These are phyloP conservation scores for Musca domestica DNA, from an alignment of 1,140 invertebrate genomes.

Conservation along the genomic window DNA sequence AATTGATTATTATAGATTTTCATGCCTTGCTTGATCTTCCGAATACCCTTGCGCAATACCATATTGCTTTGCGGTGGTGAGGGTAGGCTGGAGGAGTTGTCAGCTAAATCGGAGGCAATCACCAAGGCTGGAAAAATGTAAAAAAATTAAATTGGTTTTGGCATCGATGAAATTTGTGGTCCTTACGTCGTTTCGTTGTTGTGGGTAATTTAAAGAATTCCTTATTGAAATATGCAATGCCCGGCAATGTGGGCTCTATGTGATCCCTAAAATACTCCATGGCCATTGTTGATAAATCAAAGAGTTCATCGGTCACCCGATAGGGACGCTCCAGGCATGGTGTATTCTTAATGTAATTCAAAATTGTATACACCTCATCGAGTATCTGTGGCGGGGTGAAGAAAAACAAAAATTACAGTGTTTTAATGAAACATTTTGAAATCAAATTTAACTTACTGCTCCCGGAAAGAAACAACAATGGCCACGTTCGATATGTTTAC, in stretches of 20 bases:
- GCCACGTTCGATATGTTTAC: conserved; percentile 86
- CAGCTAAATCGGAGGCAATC: conserved; percentile 50
- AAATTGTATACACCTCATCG: conserved; percentile 76
- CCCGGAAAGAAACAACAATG: conserved; percentile 89
- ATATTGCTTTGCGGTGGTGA: conserved; percentile 76
- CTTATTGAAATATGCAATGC: conserved; percentile 81
- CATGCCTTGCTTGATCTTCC: conserved; percentile 85
- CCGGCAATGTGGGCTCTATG: conserved; percentile 81
- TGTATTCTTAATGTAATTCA: conserved; percentile 79
- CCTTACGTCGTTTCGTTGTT: conserved; percentile 48
- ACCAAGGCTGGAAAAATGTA: conserved; percentile 36
- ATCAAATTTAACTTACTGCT: conserved; percentile 71
- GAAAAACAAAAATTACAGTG: background rate
- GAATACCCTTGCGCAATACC: conserved; percentile 78
- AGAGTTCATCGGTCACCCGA: conserved; percentile 87
- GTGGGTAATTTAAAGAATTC: conserved; percentile 61
- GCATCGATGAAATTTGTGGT: background rate
- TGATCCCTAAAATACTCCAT: conserved; percentile 92
- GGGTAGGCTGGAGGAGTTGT: conserved; percentile 58
- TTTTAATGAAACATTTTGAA: background rate
- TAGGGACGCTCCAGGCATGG: conserved; percentile 77
- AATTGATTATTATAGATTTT: conserved; percentile 80
- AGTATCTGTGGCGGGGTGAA: conserved; percentile 54
- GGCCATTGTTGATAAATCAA: conserved; percentile 88
- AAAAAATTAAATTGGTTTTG: background rate